Conservation (phyloP, 2,797 vertebrate species). For the Cyclura pinguis region DNA sequence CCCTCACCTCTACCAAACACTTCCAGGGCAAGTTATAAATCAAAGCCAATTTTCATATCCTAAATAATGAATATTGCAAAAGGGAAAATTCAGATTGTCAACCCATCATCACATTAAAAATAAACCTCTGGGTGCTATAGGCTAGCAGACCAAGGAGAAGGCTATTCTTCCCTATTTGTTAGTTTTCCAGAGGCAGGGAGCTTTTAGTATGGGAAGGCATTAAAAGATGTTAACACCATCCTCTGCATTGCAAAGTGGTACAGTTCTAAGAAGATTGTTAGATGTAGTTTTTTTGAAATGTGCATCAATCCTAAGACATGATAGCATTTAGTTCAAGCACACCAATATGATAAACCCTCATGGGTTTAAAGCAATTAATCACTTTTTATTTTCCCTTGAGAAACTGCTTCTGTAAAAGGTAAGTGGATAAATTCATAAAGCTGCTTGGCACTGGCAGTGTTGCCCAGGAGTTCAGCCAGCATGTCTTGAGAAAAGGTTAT, state of each 20-base stretch:
- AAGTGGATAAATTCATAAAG: slow-evolving; percentile 93
- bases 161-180: background rate
- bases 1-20: background rate
- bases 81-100: background rate
- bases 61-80: too few relatives aligned
- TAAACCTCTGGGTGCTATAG: background rate
- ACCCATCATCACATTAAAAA: background rate
- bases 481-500: slow-evolving; percentile 83
- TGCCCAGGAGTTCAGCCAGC: slow-evolving; percentile 85
- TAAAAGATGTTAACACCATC: background rate
- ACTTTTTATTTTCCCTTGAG: slow-evolving; percentile 75
- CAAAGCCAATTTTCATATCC: background rate
- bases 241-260: background rate
- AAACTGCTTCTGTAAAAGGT: slow-evolving; percentile 71
- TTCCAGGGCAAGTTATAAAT: background rate
- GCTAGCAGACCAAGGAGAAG: background rate
- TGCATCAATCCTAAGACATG: background rate
- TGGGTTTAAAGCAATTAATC: slow-evolving; percentile 45
- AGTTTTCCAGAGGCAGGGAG: background rate
- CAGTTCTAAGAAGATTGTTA: background rate
- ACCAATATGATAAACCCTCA: background rate
- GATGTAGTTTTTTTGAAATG: background rate
- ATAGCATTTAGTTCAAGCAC: background rate
- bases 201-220: background rate
- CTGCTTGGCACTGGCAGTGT: slow-evolving; percentile 82